Evolutionary conservation across 2,797 vertebrate genomes (phyloP).

Genomic region (Microtus agrestis): DNA sequence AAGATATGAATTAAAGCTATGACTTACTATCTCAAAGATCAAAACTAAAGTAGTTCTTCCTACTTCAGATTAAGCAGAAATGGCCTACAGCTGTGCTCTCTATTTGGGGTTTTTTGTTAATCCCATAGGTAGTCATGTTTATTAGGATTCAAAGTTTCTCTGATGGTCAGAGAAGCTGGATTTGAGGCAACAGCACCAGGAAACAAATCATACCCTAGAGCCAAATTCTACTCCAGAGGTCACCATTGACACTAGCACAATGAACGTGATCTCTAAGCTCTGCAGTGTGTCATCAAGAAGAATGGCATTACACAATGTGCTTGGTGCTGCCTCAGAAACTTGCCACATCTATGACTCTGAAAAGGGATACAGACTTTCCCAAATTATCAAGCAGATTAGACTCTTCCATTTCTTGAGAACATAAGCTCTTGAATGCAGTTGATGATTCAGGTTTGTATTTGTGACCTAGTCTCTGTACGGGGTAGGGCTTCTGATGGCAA

Average conservation of each 20-base stretch:
- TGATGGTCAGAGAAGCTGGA: neutral
- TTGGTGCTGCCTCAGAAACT: neutral
- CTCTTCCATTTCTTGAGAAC: neutral
- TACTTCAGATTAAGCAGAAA: neutral
- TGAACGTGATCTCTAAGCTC: neutral
- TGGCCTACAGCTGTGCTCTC: fast-evolving
- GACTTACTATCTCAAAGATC: neutral
- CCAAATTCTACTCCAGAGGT: neutral
- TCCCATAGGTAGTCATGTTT: neutral
- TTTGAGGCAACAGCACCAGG: neutral
- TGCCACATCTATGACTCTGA: neutral
- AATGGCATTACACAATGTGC: neutral
- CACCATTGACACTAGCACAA: no score
- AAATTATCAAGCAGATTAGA: neutral
- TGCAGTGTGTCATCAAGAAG: no score
- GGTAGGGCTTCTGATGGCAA: neutral
- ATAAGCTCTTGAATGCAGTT: neutral
- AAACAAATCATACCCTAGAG: neutral
- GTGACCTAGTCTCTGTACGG: neutral
- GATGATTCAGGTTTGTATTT: neutral
- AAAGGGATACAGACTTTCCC: neutral
- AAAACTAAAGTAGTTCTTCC: neutral
- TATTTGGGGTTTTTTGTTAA: neutral
- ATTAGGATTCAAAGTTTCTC: neutral
- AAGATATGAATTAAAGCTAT: neutral